These are phyloP conservation scores for Phylloscopus trochiloides DNA, from an alignment of 2,113 vertebrate genomes.

Conservation along the genomic window DNA sequence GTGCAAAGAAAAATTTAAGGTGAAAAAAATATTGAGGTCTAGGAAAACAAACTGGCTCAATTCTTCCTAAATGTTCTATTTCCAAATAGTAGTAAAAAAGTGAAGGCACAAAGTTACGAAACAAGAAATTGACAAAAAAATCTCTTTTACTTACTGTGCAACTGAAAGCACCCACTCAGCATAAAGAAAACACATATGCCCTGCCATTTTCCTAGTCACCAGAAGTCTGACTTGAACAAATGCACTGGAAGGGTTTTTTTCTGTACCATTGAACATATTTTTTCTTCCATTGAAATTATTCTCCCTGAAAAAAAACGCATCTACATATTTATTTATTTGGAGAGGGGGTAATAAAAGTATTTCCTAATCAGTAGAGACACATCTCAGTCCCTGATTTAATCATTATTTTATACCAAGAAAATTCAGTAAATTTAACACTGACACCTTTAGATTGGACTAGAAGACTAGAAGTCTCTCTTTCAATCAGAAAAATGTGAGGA, in stretches of 20 bases:
- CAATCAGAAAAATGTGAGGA: not conserved
- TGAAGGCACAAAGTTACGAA: not conserved
- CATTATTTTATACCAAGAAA: not conserved
- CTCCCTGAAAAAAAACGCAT: not conserved
- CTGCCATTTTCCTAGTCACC: not conserved
- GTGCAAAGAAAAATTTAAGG: not conserved
- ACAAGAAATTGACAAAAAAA: not conserved
- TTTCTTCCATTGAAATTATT: not conserved
- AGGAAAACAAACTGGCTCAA: not conserved
- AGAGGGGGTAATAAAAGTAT: rapidly evolving
- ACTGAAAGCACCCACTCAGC: not conserved
- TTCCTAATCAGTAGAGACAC: not conserved
- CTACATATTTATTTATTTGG: not conserved
- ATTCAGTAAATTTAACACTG: not conserved
- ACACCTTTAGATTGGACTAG: not conserved
- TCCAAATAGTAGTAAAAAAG: not conserved
- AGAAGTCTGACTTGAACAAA: not conserved
- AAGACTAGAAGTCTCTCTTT: not conserved
- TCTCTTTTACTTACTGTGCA: not conserved
- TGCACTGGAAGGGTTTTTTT: not conserved
- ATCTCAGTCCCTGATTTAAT: not conserved
- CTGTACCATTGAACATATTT: not conserved
- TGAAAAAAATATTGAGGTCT: not conserved
- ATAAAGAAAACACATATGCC: not conserved
- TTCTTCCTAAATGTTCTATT: not conserved